Conservation (phyloP, 1,140 invertebrate species). For the Temnothorax nylanderi region DNA sequence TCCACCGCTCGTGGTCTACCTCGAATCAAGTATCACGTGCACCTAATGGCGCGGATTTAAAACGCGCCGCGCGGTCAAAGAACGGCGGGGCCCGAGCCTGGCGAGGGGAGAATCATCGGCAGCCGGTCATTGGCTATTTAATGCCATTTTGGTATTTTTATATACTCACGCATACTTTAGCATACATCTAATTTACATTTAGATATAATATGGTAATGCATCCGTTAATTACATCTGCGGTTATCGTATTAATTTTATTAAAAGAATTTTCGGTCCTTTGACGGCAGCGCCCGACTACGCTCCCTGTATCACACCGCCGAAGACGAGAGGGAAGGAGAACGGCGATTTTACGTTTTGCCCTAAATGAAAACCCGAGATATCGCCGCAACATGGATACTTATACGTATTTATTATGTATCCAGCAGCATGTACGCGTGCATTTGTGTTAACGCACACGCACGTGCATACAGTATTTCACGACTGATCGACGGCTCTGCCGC, state of each 20-base stretch:
- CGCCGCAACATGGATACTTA: conserved; percentile 13
- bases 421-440: not conserved
- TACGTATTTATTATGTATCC: conserved; percentile 46
- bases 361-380: conserved; percentile 25
- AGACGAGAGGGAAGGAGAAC: not conserved
- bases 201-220: conserved; percentile 55
- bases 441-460: conserved; percentile 66
- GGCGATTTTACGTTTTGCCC: not conserved
- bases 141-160: conserved; percentile 53
- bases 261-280: conserved; percentile 16
- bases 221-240: conserved; percentile 28
- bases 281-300: too few relatives aligned
- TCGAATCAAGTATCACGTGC: conserved; percentile 65
- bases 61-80: conserved; percentile 27
- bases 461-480: conserved; percentile 70
- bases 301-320: too few relatives aligned
- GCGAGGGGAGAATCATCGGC: conserved; percentile 10
- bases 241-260: conserved; percentile 53
- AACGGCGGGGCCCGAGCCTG: not conserved
- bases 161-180: conserved; percentile 41
- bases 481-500: conserved; percentile 80
- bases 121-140: conserved; percentile 47
- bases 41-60: conserved; percentile 62
- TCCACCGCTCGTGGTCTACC: conserved; percentile 52
- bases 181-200: conserved; percentile 58